phyloP scores from a whole-genome alignment of 2,113 vertebrate species.

The Halcyon senegalensis region DNA sequence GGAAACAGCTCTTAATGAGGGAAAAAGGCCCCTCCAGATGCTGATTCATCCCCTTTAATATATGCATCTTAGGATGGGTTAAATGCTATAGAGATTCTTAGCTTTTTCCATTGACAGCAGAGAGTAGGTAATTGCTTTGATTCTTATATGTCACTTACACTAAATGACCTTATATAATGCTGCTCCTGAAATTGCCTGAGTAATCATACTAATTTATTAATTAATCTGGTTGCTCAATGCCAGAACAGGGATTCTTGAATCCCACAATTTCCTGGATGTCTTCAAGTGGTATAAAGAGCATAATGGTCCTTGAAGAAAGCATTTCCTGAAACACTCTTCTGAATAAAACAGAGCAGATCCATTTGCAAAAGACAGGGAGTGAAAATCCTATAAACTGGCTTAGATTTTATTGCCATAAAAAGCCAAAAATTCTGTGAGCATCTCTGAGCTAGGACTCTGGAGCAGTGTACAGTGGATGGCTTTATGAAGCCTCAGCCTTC shows the following conservation, averaged over 20 bases:
- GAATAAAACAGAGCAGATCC: not conserved
- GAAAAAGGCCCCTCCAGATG: not conserved
- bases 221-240: not conserved
- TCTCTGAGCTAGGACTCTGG: not conserved
- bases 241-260: not conserved
- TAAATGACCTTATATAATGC: not conserved
- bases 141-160: not conserved
- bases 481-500: not conserved
- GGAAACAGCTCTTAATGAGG: not conserved
- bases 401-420: not conserved
- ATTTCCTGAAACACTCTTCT: not conserved
- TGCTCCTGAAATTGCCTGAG: not conserved
- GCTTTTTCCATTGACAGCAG: not conserved
- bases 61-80: not conserved
- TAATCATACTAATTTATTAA: not conserved
- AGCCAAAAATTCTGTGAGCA: not conserved
- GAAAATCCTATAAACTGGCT: not conserved
- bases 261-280: not conserved
- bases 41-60: not conserved
- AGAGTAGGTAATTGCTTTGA: not conserved
- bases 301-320: not conserved
- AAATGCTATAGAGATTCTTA: not conserved
- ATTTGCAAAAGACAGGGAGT: not conserved
- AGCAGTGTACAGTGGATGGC: accelerated
- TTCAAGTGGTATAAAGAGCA: not conserved